phyloP scores from a whole-genome alignment of 2,888 invertebrate genomes.

The Atherix ibis region DNA sequence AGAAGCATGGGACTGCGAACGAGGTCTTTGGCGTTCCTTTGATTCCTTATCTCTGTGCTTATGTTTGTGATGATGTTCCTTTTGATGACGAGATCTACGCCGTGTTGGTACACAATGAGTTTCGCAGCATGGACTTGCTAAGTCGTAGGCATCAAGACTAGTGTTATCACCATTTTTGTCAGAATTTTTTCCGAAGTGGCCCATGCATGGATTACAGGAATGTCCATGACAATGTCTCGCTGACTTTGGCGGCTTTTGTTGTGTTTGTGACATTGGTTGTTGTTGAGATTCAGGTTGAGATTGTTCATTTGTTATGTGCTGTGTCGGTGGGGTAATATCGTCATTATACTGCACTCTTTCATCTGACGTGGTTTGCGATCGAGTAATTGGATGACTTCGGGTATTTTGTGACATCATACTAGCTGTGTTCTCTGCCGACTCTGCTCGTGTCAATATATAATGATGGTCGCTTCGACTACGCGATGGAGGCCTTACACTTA shows the following conservation, averaged over 20 bases:
- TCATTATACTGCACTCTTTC: slow-evolving; percentile 16
- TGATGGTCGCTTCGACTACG: slow-evolving; percentile 49
- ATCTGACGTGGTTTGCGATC: slow-evolving; percentile 12
- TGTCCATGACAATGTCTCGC: slow-evolving; percentile 35
- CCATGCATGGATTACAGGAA: slow-evolving; percentile 56
- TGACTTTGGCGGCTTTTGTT: slow-evolving; percentile 21
- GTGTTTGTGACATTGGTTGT: slow-evolving; percentile 5
- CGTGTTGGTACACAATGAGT: slow-evolving; percentile 66
- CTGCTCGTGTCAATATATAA: slow-evolving; percentile 48
- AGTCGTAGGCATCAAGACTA: slow-evolving; percentile 70
- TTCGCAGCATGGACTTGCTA: slow-evolving; percentile 75
- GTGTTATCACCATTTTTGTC: slow-evolving; percentile 50
- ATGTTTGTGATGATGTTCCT: slow-evolving; percentile 45
- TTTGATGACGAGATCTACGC: slow-evolving; percentile 37
- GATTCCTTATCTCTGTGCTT: slow-evolving; percentile 37
- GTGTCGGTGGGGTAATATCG: slow-evolving; percentile 10
- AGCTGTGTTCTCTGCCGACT: slow-evolving; percentile 30
- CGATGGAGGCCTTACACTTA: slow-evolving; percentile 49
- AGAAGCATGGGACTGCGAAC: slow-evolving; percentile 23
- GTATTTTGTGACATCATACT: slow-evolving; percentile 29
- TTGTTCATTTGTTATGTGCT: slow-evolving; percentile 10
- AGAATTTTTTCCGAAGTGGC: slow-evolving; percentile 33
- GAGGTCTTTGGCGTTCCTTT: slow-evolving; percentile 22
- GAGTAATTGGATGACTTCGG: slow-evolving; percentile 14
- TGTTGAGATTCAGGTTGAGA: slow-evolving; percentile 13